Evolutionary conservation across 1,140 invertebrate genomes (phyloP).

Genomic region (Globodera rostochiensis): DNA sequence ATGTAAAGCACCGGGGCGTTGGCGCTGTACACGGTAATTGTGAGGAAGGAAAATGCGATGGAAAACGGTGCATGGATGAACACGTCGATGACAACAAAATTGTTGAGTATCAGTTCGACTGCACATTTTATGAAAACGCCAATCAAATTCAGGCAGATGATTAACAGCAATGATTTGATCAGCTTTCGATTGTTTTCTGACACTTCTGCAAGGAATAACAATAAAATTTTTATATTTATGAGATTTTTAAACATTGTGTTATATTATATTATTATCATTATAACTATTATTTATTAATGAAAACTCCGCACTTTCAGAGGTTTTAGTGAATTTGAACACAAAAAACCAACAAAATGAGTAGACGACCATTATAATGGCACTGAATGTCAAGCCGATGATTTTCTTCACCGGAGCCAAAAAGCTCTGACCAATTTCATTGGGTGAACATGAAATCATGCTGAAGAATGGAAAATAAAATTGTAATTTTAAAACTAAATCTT

Average conservation of each 20-base stretch:
- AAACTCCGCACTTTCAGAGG: neutral
- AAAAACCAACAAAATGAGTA: neutral
- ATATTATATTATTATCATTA: no score
- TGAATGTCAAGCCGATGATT: neutral
- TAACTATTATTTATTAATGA: no score
- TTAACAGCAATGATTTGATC: neutral
- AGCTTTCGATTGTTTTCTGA: neutral
- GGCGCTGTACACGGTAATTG: neutral
- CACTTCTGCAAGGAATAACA: neutral
- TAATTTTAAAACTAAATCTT: no score
- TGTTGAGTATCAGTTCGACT: neutral
- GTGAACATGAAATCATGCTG: neutral
- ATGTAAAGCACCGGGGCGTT: conserved; percentile 8
- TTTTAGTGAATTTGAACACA: neutral
- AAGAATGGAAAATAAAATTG: neutral
- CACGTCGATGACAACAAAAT: neutral
- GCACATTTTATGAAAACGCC: neutral
- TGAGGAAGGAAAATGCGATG: neutral
- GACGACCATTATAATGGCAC: neutral
- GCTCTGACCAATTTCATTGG: conserved; percentile 4
- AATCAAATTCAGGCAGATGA: neutral
- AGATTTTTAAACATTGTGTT: no score
- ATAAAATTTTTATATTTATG: neutral
- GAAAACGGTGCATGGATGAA: neutral
- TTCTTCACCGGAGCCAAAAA: neutral